Evolutionary conservation across 1,140 invertebrate genomes (phyloP), one percentile per base, ranked within the genome.

Genomic region (Lasioglossum albipes): DNA sequence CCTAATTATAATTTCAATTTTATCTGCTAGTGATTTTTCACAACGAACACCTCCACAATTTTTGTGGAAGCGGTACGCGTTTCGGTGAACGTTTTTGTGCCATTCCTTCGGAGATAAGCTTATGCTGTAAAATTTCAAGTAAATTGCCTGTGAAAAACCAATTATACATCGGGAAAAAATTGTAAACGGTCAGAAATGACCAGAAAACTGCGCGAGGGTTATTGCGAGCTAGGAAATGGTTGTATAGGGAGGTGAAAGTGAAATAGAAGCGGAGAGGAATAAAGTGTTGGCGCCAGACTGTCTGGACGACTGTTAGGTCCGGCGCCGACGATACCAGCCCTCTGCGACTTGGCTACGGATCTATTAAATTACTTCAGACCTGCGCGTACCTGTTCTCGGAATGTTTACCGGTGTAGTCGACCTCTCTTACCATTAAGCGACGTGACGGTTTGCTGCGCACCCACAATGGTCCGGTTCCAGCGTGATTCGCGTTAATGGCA

Each of bases 281-380:
- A 12, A 9, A 54, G 2, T 12, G 0, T 4, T 12, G 36, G 62
- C 62, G 41, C 57, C 36, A 7, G 7, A 13, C 2, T 52, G 59
- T 18, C 42, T 45, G 42, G 2, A 9, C 2, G 12, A 2, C 3
- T 18, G 2, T 0, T 0, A 61, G 18, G 7, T 16, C 20, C 49
- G 65, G 45, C 54, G 72, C 27, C 54, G 7, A 10, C 31, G 16
- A 1, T 3, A 52, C 65, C 27, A 36, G 12, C 18, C 2, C 31
- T 52, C n/a, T 62, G 20, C 54, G 6, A 52, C 36, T 74, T 65
- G 5, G 49, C 7, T 10, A 52, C 9, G 22, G 0, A 61, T 68
- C 66, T 79, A 79, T 75, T 66, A 78, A 42, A 74, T 84, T 75
- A 72, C 45, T 36, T 61, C 49, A n/a, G 36, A 82, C 68, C 68